Evolutionary conservation across 1,140 invertebrate species (phyloP).

Genomic region (Drosophila asahinai): DNA sequence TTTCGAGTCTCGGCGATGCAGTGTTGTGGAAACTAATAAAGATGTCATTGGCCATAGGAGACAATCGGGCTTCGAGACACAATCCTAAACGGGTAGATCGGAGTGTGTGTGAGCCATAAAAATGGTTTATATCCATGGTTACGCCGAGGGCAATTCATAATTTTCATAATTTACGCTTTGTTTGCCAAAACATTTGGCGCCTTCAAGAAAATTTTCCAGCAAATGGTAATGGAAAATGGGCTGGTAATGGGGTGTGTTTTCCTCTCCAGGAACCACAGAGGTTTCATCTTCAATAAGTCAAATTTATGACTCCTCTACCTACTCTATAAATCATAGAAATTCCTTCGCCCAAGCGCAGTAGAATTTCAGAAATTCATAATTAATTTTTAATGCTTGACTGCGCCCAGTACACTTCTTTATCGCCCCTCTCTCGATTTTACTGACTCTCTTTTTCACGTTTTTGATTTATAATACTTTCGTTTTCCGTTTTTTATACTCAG

Average conservation of each 20-base stretch:
- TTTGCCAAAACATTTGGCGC: constrained; percentile 82
- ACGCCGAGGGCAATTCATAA: constrained; percentile 74
- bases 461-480: constrained; percentile 72
- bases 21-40: constrained; percentile 84
- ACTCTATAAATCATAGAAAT: constrained; percentile 76
- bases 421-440: background rate
- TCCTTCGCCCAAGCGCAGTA: constrained; percentile 26
- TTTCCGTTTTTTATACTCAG: constrained; percentile 44
- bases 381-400: constrained; percentile 83
- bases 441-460: constrained; percentile 47
- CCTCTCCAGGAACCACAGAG: constrained; percentile 64
- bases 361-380: constrained; percentile 68
- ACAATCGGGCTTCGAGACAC: constrained; percentile 53
- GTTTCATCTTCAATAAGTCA: constrained; percentile 75
- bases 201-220: constrained; percentile 50
- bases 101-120: constrained; percentile 48
- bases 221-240: constrained; percentile 42
- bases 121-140: constrained; percentile 67
- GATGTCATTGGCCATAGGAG: constrained; percentile 74
- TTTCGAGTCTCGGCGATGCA: constrained; percentile 50
- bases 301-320: constrained; percentile 71
- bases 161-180: constrained; percentile 85
- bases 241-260: constrained; percentile 56
- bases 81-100: constrained; percentile 40
- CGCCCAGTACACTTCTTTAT: constrained; percentile 42